Evolutionary conservation across 2,888 invertebrate species (phyloP).

Genomic region (Galerucella pusilla): DNA sequence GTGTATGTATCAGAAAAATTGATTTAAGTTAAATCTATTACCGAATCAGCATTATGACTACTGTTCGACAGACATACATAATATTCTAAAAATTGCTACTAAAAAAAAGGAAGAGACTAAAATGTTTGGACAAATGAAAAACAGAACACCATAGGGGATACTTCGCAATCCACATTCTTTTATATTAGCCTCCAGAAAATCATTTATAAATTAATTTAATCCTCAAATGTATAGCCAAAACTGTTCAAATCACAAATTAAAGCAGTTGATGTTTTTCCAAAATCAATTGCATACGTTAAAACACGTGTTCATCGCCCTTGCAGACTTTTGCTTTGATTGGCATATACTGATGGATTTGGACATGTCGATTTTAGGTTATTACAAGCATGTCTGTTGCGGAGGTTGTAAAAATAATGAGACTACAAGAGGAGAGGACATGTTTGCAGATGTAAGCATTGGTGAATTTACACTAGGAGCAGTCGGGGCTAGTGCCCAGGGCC

Average conservation of each 20-base stretch:
- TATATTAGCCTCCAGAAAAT: slow-evolving; percentile 33
- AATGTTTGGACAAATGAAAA: slow-evolving; percentile 37
- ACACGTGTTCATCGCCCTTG: background rate
- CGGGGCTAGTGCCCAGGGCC: too few species aligned
- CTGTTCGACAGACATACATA: slow-evolving; percentile 32
- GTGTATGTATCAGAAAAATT: slow-evolving; percentile 7
- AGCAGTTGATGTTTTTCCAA: too few species aligned
- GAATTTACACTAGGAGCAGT: too few species aligned
- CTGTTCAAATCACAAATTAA: background rate
- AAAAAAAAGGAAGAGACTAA: slow-evolving; percentile 31
- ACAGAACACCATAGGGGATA: slow-evolving; percentile 42
- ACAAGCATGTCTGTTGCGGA: background rate
- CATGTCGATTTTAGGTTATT: background rate
- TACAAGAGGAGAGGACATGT: too few species aligned
- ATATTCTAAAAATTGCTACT: slow-evolving; percentile 39
- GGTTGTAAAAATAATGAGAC: background rate
- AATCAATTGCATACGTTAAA: too few species aligned
- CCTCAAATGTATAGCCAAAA: background rate
- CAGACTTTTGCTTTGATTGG: background rate
- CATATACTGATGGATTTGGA: background rate
- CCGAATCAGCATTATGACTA: slow-evolving; percentile 25
- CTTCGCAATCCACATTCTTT: slow-evolving; percentile 41
- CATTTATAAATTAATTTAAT: background rate
- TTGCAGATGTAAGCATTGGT: too few species aligned
- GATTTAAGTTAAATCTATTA: slow-evolving; percentile 3